These are phyloP conservation scores for Trichopria drosophilae DNA, from an alignment of 2,888 invertebrate species.

Conservation along the genomic window DNA sequence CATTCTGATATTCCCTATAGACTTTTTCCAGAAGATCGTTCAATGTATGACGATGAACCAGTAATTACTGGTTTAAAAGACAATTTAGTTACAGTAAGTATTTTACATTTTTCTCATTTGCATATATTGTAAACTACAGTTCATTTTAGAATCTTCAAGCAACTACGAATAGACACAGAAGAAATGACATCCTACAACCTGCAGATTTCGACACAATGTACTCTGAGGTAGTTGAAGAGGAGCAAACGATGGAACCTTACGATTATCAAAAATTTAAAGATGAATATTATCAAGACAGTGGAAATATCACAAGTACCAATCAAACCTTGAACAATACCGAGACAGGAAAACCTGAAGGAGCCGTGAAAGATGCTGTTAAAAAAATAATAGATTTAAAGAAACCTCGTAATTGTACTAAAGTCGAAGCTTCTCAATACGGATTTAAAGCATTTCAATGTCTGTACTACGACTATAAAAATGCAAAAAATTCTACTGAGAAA, in stretches of 20 bases:
- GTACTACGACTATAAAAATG: constrained; percentile 50
- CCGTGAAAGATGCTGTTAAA: constrained; percentile 48
- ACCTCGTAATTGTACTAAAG: constrained; percentile 59
- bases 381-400: constrained; percentile 52
- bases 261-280: constrained; percentile 58
- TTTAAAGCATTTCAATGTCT: constrained; percentile 56
- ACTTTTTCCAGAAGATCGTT: constrained; percentile 29
- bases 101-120: not conserved
- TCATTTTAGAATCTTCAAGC: not conserved
- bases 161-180: not conserved
- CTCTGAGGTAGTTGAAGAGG: constrained; percentile 37
- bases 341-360: constrained; percentile 42
- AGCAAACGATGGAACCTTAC: constrained; percentile 53
- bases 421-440: constrained; percentile 59
- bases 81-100: constrained; percentile 40
- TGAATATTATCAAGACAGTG: constrained; percentile 59
- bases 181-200: not conserved
- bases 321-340: constrained; percentile 57
- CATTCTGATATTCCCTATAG: constrained; percentile 16
- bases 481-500: constrained; percentile 39
- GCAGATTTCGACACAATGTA: not conserved
- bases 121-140: not conserved
- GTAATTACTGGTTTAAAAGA: constrained; percentile 46
- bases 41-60: constrained; percentile 35
- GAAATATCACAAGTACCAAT: constrained; percentile 49